Base-by-base conservation (phyloP, 2,797 vertebrate species). In the Mormyrops attenuatus region DNA sequence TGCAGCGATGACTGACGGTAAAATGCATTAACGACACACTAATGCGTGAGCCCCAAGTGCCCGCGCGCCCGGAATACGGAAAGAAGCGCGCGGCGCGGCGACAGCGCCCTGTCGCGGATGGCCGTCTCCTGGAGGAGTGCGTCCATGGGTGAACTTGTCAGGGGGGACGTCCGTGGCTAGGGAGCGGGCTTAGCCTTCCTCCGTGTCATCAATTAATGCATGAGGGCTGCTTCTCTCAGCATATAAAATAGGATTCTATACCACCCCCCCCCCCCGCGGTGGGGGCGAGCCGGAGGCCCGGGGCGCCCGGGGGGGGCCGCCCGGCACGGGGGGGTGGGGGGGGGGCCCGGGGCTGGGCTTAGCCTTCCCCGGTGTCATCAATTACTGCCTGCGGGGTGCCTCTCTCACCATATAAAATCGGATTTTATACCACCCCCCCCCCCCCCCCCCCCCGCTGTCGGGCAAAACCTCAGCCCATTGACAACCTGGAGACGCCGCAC, bases 151-250 rank as follows among this genome's bases (percentile, higher is more conserved):
- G 44, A 5, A 47, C 80, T 52, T 85, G 82, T 85, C 82, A 50
- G n/a, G 20, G 85, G 85, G 85, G 85, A 57, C 30, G 30, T 87
- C 15, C 26, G 26, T 7, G 52, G 53, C 50, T 87, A 52, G 30
- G 34, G 34, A 34, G 30, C 52, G 0, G 52, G 50, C 26, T 34
- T 55, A 55, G 85, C 5, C 85, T 57, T 38, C 50, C 85, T 87
- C 53, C 53, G 49, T 87, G 52, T 57, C 85, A 87, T 87, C 53
- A 87, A 87, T 87, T 87, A 50, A 87, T 57, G 26, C 49, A 57
- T 87, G 85, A 87, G 85, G 52, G 85, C 49, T 52, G 82, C 49
- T 52, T 85, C 82, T n/a, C 82, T 82, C 73, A 82, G 88, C 69
- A 80, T 53, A 30, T 85, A 52, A 85, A 49, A 85, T 85, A 11